These are phyloP conservation scores for Watsonalla binaria DNA, from an alignment of 2,888 invertebrate species.

Conservation along the genomic window DNA sequence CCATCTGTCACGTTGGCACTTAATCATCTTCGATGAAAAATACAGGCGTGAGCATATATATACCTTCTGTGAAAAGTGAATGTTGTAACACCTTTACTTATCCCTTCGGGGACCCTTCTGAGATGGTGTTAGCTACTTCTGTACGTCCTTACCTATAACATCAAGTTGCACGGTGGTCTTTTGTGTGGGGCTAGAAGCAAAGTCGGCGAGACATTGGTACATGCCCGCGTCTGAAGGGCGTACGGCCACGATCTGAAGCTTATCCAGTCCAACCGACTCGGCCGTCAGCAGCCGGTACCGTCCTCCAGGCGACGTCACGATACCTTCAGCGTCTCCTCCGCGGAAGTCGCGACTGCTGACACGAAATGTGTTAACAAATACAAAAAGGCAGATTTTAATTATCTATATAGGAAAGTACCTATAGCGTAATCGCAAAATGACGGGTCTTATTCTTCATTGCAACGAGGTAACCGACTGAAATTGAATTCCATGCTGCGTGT, in stretches of 20 bases:
- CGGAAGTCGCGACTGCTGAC: slow-evolving; percentile 68
- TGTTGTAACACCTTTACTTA: no score
- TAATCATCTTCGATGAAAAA: no score
- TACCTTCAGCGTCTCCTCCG: slow-evolving; percentile 24
- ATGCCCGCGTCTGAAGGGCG: slow-evolving; percentile 51
- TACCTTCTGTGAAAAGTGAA: no score
- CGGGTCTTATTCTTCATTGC: no score
- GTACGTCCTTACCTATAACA: slow-evolving; percentile 48
- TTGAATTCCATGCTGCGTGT: no score
- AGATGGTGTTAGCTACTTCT: no score
- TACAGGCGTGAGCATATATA: no score
- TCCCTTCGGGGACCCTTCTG: no score
- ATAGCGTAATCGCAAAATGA: no score
- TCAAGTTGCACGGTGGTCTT: slow-evolving; percentile 53
- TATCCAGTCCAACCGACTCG: slow-evolving; percentile 36
- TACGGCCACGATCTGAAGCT: slow-evolving; percentile 47
- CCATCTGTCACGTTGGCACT: no score
- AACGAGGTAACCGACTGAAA: no score
- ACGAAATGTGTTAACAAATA: slow-evolving; percentile 23
- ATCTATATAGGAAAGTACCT: not conserved
- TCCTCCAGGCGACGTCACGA: slow-evolving; percentile 25
- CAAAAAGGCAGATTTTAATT: not conserved
- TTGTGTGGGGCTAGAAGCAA: slow-evolving; percentile 53
- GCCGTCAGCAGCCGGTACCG: slow-evolving; percentile 50
- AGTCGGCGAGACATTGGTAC: slow-evolving; percentile 63